Base-by-base conservation (phyloP, 1,140 invertebrate species). In the Papilio polytes region DNA sequence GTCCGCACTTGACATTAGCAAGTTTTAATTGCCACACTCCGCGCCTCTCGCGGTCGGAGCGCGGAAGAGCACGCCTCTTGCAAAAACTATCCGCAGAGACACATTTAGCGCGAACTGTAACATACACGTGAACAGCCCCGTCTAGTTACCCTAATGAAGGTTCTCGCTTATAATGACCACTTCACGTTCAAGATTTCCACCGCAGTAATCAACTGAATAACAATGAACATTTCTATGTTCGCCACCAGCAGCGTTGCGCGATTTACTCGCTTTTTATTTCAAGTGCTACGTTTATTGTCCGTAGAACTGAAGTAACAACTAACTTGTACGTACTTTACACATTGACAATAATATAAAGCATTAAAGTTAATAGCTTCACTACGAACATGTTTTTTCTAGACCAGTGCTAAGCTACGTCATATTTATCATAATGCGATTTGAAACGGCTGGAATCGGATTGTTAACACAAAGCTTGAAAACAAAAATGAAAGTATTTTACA, bases 11-110 rank as follows among this genome's bases (percentile, higher is more conserved):
- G 92, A 93, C 92, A 93, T 93, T 93, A 87, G 91, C 88, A 92
- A 94, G 90, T 94, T 94, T 93, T 94, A 94, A 94, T 94, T 94
- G 92, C 92, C 89, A 87, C 89, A 91, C 91, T 94, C 87, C 80
- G 86, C 82, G 84, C 77, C 87, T 88, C 82, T 80, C 85, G 89
- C 87, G 88, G 87, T 85, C 83, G 86, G 83, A 88, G 87, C 85
- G 86, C 86, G 80, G 82, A 83, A 85, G 86, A 85, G 87, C 87
- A 87, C 85, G 83, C 81, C 85, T 85, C 83, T 86, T 85, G 81
- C 86, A 85, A 87, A 90, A 89, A 88, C 88, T 89, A 87, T 84
- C 87, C 80, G 81, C 77, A 84, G 78, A 86, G 83, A 85, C 85
- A 84, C 84, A 85, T 87, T 85, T 85, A 89, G 82, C 81, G 80